phyloP scores from a whole-genome alignment of 2,888 invertebrate genomes.

The Lomographa bimaculata region DNA sequence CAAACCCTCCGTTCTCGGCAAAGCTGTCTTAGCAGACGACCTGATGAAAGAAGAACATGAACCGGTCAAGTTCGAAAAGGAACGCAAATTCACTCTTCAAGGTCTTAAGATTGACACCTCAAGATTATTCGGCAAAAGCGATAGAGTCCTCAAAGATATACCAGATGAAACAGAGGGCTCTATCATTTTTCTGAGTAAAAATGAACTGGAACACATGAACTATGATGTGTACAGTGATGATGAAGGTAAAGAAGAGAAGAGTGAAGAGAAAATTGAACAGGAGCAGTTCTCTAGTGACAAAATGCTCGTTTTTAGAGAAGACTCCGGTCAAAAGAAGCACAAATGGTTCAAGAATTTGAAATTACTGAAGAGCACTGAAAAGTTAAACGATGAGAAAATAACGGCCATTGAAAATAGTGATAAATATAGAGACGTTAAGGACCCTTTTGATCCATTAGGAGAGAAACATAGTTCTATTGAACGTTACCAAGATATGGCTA shows the following conservation, averaged over 20 bases:
- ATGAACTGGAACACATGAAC: conserved; percentile 86
- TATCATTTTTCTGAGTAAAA: conserved; percentile 87
- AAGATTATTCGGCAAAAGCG: conserved; percentile 77
- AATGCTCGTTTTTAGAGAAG: conserved; percentile 79
- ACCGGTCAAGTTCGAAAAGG: conserved; percentile 78
- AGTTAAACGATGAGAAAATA: conserved; percentile 68
- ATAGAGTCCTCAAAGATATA: conserved; percentile 78
- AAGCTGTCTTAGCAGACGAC: conserved; percentile 79
- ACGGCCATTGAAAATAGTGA: conserved; percentile 66
- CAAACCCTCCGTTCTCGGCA: conserved; percentile 61
- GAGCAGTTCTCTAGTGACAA: conserved; percentile 74
- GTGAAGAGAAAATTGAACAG: conserved; percentile 63
- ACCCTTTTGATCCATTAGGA: conserved; percentile 84
- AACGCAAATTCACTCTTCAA: conserved; percentile 78
- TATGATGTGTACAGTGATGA: conserved; percentile 81
- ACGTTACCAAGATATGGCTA: conserved; percentile 88
- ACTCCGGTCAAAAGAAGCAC: conserved; percentile 78
- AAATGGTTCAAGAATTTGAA: conserved; percentile 87
- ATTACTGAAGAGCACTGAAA: conserved; percentile 74
- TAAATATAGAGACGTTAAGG: conserved; percentile 72
- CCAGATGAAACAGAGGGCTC: conserved; percentile 86
- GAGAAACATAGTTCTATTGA: conserved; percentile 88
- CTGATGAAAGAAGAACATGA: conserved; percentile 81
- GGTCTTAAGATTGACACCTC: conserved; percentile 78
- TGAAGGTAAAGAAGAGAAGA: conserved; percentile 75